Base-by-base conservation (phyloP, 2,113 vertebrate species). In the Paracanthobrama guichenoti region DNA sequence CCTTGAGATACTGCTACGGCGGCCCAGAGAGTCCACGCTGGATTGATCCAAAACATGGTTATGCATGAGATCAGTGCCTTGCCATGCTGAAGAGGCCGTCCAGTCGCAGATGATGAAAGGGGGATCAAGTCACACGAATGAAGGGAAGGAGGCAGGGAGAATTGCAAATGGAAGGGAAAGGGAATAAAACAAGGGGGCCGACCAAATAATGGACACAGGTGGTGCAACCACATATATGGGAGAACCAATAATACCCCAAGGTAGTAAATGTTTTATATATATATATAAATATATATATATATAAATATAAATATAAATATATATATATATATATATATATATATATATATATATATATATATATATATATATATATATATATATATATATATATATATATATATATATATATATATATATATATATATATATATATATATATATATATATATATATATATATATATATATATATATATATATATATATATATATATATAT, bases 11-110 rank as follows among this genome's bases (percentile, higher is more conserved):
- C 98, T 99, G 96, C 97, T 97, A 93, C 97, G 98, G 92, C 97
- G 97, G 91, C 96, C 97, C 89, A 96, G 93, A 91, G 95, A 95
- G 93, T 99, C 98, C 96, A 95, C 93, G 87, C 96, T 96, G 94
- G 97, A 96, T 93, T 97, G 97, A 95, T 98, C 97, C 94, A 99
- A 93, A 93, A 99, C 97, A 91, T 99, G 98, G 96, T 99, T 99
- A 95, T 99, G 98, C 98, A 99, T 99, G 95, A 99, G 96, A 94
- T 99, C 98, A 89, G 98, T 99, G 94, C 97, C 98, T 95, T 99
- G 98, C 98, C 98, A 99, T 93, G 98, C 98, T 99, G 95, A 92
- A 93, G 90, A 88, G 90, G 76, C 39, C 81, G 57, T 20, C 60
- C 79, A 55, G 75, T 46, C 72, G 39, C 44, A 53, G 16, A 82